phyloP scores from a whole-genome alignment of 2,888 invertebrate species.

The Apeira syringaria region DNA sequence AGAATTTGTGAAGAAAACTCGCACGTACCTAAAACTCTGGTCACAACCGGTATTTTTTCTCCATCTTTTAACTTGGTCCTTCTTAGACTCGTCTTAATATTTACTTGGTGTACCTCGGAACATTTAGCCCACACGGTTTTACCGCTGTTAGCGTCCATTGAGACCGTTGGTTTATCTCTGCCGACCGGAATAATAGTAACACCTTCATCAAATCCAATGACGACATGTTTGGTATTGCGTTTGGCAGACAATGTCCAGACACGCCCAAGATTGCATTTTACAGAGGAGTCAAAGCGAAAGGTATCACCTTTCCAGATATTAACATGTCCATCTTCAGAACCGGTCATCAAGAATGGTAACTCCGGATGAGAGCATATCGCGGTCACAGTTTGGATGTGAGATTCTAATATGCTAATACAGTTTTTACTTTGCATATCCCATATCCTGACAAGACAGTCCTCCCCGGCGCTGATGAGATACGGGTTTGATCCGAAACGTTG shows the following conservation, averaged over 20 bases:
- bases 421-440: constrained; percentile 99
- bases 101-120: constrained; percentile 5
- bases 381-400: constrained; percentile 29
- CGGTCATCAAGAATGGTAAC: background rate
- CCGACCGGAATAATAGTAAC: constrained; percentile 2
- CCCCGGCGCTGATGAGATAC: constrained; percentile 96
- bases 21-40: background rate
- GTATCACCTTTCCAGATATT: background rate
- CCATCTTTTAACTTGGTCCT: background rate
- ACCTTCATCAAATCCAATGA: constrained; percentile 9
- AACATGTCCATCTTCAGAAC: constrained; percentile 3
- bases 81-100: constrained; percentile 1
- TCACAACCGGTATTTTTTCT: background rate
- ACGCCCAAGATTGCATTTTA: constrained; percentile 1
- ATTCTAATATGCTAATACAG: constrained; percentile 97
- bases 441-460: constrained; percentile 97
- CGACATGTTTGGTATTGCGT: background rate
- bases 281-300: background rate
- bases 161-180: constrained; percentile 96
- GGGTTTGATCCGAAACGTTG: background rate
- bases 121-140: constrained; percentile 5
- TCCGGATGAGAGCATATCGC: constrained; percentile 4
- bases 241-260: background rate
- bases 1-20: constrained; percentile 4
- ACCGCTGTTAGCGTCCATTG: constrained; percentile 98